Conservation (phyloP, 1,140 invertebrate species). For the Eueides isabella region DNA sequence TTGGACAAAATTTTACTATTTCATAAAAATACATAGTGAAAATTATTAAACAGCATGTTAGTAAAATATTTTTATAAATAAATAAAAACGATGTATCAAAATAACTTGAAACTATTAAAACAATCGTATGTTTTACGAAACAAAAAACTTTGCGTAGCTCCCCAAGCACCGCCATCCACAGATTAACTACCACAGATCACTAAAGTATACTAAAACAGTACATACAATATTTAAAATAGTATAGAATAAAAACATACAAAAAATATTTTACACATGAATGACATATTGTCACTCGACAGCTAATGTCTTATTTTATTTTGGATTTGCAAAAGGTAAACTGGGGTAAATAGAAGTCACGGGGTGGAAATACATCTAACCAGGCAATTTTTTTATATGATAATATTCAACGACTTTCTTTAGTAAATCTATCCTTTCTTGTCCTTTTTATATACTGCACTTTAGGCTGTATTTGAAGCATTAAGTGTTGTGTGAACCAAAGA, state of each 20-base stretch:
- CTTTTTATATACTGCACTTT: no score
- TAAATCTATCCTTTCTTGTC: no score
- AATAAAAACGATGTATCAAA: conserved; percentile 28
- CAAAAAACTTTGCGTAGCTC: conserved; percentile 64
- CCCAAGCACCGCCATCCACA: conserved; percentile 71
- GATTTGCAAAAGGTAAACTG: not conserved
- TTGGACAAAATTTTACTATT: conserved; percentile 35
- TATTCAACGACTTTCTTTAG: no score
- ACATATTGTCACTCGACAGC: not conserved
- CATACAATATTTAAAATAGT: not conserved
- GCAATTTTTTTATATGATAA: no score
- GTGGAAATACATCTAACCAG: no score
- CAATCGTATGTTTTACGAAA: conserved; percentile 60
- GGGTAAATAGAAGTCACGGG: no score
- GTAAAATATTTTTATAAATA: conserved; percentile 44
- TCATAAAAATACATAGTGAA: conserved; percentile 31
- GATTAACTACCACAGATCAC: conserved; percentile 27
- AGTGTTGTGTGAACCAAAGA: no score
- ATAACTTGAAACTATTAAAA: conserved; percentile 39
- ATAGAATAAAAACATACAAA: conserved; percentile 4
- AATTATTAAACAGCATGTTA: conserved; percentile 28
- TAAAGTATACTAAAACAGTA: not conserved
- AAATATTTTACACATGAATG: not conserved
- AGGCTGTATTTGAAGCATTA: no score
- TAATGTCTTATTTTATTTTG: not conserved